Evolutionary conservation across 2,888 invertebrate genomes (phyloP).

Genomic region (Caenorhabditis parvicauda): DNA sequence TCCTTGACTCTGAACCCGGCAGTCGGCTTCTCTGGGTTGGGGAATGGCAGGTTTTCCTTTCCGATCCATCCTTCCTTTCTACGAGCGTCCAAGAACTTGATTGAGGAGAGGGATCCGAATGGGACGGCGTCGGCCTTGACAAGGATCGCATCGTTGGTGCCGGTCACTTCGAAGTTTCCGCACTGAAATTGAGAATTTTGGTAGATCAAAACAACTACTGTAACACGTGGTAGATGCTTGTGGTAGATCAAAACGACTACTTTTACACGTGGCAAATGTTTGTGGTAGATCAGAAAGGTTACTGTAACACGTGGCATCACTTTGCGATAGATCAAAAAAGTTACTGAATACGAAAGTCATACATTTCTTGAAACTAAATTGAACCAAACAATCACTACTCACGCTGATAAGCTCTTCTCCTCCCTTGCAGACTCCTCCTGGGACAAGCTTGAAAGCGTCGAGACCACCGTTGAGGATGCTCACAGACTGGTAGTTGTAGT

Average conservation of each 20-base stretch:
- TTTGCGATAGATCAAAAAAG: too few species aligned
- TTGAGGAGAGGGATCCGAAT: slow-evolving; percentile 18
- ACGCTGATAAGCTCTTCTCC: slow-evolving; percentile 21
- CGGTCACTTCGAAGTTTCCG: slow-evolving; percentile 23
- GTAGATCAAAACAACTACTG: too few species aligned
- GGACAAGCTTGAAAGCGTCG: slow-evolving; percentile 32
- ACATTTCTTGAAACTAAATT: too few species aligned
- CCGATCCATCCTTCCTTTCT: slow-evolving; percentile 22
- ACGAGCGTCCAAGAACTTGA: slow-evolving; percentile 25
- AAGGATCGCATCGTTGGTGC: slow-evolving; percentile 10
- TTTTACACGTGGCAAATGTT: too few species aligned
- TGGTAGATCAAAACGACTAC: too few species aligned
- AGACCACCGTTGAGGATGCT: slow-evolving; percentile 44
- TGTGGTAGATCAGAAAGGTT: too few species aligned
- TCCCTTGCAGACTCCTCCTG: slow-evolving; percentile 22
- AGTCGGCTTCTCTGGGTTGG: slow-evolving; percentile 20
- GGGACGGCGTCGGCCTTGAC: slow-evolving; percentile 19
- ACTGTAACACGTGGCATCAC: too few species aligned
- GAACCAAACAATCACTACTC: too few species aligned
- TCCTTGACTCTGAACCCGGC: slow-evolving; percentile 20
- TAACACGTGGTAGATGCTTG: too few species aligned
- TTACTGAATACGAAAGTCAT: too few species aligned
- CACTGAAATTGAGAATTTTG: too few species aligned
- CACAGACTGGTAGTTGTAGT: slow-evolving; percentile 40
- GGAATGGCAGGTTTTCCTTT: slow-evolving; percentile 18